A percentile compares a stretch with the other conserved stretches of the same genome.
phyloP scores from a whole-genome alignment of 2,888 invertebrate genomes.

The Sarcophaga variegata region DNA sequence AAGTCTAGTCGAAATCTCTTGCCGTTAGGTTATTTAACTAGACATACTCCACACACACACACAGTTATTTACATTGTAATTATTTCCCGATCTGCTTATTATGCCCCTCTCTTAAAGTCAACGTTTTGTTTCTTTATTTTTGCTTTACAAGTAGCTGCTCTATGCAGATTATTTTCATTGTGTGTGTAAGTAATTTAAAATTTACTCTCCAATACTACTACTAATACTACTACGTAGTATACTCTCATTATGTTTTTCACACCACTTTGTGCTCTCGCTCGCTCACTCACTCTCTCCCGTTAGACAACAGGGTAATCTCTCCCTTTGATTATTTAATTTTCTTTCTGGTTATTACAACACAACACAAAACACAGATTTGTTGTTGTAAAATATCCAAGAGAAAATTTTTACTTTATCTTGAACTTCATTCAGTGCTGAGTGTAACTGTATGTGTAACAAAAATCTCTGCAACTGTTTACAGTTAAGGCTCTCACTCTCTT shows the following conservation, averaged over 20 bases:
- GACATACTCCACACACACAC: neutral
- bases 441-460: neutral
- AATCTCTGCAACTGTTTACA: conserved; percentile 51
- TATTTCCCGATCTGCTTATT: neutral
- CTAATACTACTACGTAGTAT: no score
- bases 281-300: conserved; percentile 44
- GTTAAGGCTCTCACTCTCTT: conserved; percentile 31
- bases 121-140: neutral
- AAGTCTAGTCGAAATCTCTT: conserved; percentile 58
- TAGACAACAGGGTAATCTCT: neutral
- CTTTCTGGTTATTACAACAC: conserved; percentile 23
- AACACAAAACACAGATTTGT: neutral
- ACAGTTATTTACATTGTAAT: conserved; percentile 23
- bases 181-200: neutral
- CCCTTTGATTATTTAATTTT: neutral
- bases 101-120: neutral
- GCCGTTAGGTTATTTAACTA: conserved; percentile 34
- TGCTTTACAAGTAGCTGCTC: neutral
- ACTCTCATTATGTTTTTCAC: neutral
- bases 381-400: conserved; percentile 50
- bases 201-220: neutral
- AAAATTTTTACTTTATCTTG: conserved; percentile 55
- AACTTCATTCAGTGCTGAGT: conserved; percentile 38
- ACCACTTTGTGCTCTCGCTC: conserved; percentile 16
- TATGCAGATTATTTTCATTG: neutral